Evolutionary conservation across 2,888 invertebrate species (phyloP).

Genomic region (Drosophila anomelani): DNA sequence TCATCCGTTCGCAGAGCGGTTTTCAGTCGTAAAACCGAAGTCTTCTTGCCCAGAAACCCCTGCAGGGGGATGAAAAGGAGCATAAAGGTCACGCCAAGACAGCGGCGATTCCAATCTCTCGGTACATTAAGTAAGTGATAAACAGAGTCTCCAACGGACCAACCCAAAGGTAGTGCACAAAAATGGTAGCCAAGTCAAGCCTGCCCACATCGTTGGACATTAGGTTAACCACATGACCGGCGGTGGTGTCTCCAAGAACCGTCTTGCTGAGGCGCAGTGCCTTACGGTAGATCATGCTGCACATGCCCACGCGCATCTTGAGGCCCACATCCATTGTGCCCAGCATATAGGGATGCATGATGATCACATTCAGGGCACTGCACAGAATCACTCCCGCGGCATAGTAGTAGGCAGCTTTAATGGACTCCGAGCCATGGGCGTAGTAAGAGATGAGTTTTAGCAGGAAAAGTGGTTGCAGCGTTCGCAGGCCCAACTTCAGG

Average conservation of each 20-base stretch:
- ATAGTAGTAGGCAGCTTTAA: conserved; percentile 89
- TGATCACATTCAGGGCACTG: conserved; percentile 90
- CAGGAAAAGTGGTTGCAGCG: conserved; percentile 88
- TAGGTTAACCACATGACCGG: conserved; percentile 93
- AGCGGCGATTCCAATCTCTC: conserved; percentile 86
- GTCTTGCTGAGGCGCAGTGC: conserved; percentile 89
- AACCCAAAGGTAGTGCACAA: conserved; percentile 96
- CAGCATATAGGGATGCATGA: conserved; percentile 95
- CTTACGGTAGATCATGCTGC: conserved; percentile 89
- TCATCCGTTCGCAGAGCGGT: conserved; percentile 95
- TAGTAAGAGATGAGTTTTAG: conserved; percentile 88
- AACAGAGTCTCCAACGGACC: conserved; percentile 94
- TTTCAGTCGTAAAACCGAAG: conserved; percentile 90
- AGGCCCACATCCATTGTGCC: conserved; percentile 87
- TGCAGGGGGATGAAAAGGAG: conserved; percentile 90
- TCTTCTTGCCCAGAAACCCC: conserved; percentile 91
- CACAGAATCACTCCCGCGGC: conserved; percentile 90
- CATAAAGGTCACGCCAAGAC: conserved; percentile 86
- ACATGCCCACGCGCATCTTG: conserved; percentile 89
- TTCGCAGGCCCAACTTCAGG: conserved; percentile 88
- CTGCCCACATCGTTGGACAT: conserved; percentile 97
- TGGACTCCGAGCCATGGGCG: conserved; percentile 66
- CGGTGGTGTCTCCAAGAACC: conserved; percentile 91
- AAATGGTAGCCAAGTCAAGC: conserved; percentile 88
- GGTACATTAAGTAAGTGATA: conserved; percentile 91